Base-by-base conservation (phyloP, 2,888 invertebrate species). In the Amphipoea oculea region DNA sequence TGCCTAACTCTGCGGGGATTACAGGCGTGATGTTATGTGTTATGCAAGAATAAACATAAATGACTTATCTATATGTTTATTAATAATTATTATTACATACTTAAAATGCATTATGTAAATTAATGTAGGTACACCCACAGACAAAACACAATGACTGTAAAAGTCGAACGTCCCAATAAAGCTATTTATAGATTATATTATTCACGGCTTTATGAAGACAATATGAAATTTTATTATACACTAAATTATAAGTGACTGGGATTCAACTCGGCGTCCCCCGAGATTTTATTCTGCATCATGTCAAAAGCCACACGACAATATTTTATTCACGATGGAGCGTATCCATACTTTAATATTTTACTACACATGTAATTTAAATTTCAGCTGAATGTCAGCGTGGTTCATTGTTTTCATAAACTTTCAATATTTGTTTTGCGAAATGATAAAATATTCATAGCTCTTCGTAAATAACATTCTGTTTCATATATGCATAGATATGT, bases 171-270 rank as follows among this genome's bases (percentile, higher is more conserved):
- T 72, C 42, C 71, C 81, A 71, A 79, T 77, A 80, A 80, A 79
- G 40, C 42, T 84, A 83, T 82, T 80, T 82, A 82, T 81, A 75
- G 62, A 81, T 76, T 81, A 78, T 79, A 78, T 72, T 83, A 80
- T 82, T 79, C 62, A 82, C 63, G 29, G 72, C 72, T 81, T 80
- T 85, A 83, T 72, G 71, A 81, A 83, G 83, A 83, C 69, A 83
- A 79, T 73, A 83, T 77, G 40, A 78, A 86, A 70, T 86, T 88
- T 88, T 87, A 88, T 82, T 70, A 79, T 84, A 77, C 51, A 83
- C 72, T 84, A 84, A 86, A 88, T 84, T 88, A 83, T 87, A 77
- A 82, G 78, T 82, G 80, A 78, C 82, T 83, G 81, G 40, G 79
- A 75, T 86, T 84, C 67, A 62, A 84, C 36, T 74, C 72, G 73